Evolutionary conservation across 2,888 invertebrate species (phyloP), one percentile per base, ranked within the genome.

Genomic region (Folsomia manolachei): DNA sequence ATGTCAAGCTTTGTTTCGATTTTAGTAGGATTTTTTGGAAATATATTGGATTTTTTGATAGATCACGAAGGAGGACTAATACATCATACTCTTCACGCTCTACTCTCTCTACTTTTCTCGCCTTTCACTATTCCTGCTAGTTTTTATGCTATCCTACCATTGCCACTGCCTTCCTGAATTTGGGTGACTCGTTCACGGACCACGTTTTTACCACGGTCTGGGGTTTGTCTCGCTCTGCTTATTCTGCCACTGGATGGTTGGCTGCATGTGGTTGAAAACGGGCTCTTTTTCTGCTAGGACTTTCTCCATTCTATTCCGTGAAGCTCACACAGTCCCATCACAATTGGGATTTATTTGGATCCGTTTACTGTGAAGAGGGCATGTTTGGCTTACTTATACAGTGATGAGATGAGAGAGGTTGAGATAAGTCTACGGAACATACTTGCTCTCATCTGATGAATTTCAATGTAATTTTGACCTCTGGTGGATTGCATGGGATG

Each of bases 11-110:
- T 4, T 66, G 66, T 66, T 66, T 66, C 66, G 66, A 66, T 66
- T 66, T 66, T 66, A 66, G 52, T n/a, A 39, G 19, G 66, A 52
- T 66, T 66, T 66, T 52, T 52, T 52, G 11, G 23, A 66, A 66
- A 66, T 66, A 66, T 66, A 66, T 66, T 66, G 66, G 66, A 52
- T 66, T 66, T n/a, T 66, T 66, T 66, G 66, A 66, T 66, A 66
- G 66, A 66, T 66, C 66, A 66, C 66, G 66, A 24, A 66, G 66
- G 14, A 66, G n/a, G 66, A 27, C 27, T 52, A 27, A 52, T 66
- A 39, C 51, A 66, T 66, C 66, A 66, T 66, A 66, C 51, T 66
- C 14, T 66, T 66, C 66, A 39, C 52, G 66, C 51, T 66, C 52
- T 66, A 21, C 21, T 14, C 51, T n/a, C 64, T 9, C 27, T 21